Evolutionary conservation across 2,797 vertebrate genomes (phyloP).

Genomic region (Sebastiscus tertius): DNA sequence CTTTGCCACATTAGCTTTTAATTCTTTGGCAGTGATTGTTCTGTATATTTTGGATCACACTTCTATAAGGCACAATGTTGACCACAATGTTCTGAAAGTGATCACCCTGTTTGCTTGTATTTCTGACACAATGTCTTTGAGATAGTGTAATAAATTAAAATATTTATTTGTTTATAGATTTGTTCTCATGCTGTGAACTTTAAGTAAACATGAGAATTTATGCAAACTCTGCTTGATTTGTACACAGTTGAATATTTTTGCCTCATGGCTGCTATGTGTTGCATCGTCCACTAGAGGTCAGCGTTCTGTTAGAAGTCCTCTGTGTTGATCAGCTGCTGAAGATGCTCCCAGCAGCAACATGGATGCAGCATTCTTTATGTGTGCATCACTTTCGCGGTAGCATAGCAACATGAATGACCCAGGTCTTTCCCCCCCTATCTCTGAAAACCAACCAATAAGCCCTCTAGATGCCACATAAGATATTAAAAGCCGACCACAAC

Average conservation of each 20-base stretch:
- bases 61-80: conserved; percentile 13
- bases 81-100: conserved; percentile 19
- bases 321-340: not conserved
- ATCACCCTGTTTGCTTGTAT: conserved; percentile 41
- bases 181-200: conserved; percentile 39
- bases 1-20: conserved; percentile 22
- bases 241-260: not conserved
- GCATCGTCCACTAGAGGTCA: conserved; percentile 73
- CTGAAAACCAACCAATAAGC: conserved; percentile 13
- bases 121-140: conserved; percentile 48
- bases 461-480: not conserved
- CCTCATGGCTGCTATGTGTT: not conserved
- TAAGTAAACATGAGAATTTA: conserved; percentile 27
- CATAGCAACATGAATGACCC: conserved; percentile 30
- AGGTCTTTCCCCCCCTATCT: not conserved
- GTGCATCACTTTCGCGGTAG: conserved; percentile 11
- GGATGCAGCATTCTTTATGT: not conserved
- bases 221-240: conserved; percentile 1
- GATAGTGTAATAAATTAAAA: conserved; percentile 65
- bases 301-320: conserved; percentile 37
- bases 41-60: conserved; percentile 47
- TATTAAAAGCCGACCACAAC: conserved; percentile 14
- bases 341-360: not conserved
- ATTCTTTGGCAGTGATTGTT: conserved; percentile 40
- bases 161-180: conserved; percentile 75